Evolutionary conservation across 1,140 invertebrate genomes (phyloP).

Genomic region (Diachasma alloeum): DNA sequence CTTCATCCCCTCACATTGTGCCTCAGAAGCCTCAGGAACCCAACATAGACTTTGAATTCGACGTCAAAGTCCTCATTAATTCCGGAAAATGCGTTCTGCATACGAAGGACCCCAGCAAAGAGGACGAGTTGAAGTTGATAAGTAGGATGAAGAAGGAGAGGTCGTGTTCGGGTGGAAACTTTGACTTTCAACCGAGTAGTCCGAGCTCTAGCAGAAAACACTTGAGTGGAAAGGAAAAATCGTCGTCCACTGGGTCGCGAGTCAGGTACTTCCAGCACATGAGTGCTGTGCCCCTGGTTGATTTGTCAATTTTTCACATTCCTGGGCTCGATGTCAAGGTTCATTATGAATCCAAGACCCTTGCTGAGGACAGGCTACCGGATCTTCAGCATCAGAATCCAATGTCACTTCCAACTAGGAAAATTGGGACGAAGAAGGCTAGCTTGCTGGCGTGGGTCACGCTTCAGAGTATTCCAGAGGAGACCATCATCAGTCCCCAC

Average conservation of each 20-base stretch:
- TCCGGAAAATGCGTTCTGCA: conserved; percentile 96
- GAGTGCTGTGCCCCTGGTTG: conserved; percentile 68
- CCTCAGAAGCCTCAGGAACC: conserved; percentile 81
- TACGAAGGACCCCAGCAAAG: conserved; percentile 82
- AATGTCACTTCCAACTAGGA: conserved; percentile 57
- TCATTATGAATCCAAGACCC: conserved; percentile 87
- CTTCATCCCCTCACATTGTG: conserved; percentile 60
- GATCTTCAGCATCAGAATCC: conserved; percentile 43
- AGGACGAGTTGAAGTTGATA: conserved; percentile 74
- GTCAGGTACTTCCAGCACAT: conserved; percentile 62
- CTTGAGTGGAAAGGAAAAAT: conserved; percentile 61
- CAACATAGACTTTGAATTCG: conserved; percentile 95
- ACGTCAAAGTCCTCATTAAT: conserved; percentile 96
- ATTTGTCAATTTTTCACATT: conserved; percentile 93
- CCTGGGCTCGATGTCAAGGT: conserved; percentile 83
- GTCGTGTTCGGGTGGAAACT: conserved; percentile 76
- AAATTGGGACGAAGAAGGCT: conserved; percentile 85
- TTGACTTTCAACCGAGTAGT: conserved; percentile 69
- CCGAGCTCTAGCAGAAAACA: conserved; percentile 65
- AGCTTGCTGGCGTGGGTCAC: conserved; percentile 96
- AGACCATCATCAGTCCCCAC: conserved; percentile 94
- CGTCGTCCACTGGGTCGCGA: conserved; percentile 61
- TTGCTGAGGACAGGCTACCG: conserved; percentile 69
- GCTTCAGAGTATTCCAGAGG: conserved; percentile 93
- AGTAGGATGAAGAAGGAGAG: conserved; percentile 74